Percentiles rank a stretch among this genome's conserved stretches.
These are phyloP conservation scores for Artemia sinica DNA, from an alignment of 2,888 invertebrate genomes.

Conservation along the genomic window DNA sequence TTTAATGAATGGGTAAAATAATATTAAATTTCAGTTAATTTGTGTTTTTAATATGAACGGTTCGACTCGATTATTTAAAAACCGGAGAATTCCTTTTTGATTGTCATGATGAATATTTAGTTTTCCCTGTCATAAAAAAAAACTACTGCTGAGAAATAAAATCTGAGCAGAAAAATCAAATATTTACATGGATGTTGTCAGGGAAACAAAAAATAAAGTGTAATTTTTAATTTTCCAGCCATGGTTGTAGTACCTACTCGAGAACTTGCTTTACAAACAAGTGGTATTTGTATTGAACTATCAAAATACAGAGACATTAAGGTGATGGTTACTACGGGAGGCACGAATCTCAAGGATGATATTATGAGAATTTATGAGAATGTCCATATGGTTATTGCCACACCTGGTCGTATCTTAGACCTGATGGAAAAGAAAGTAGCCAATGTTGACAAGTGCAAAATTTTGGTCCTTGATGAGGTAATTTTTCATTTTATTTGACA, in stretches of 20 bases:
- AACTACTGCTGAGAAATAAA: background rate
- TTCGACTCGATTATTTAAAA: background rate
- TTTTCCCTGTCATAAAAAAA: conserved; percentile 7
- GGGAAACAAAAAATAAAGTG: background rate
- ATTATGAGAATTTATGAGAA: conserved; percentile 98
- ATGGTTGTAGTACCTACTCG: conserved; percentile 95
- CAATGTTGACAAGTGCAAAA: conserved; percentile 86
- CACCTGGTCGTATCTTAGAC: conserved; percentile 97
- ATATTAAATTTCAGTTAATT: too few species aligned
- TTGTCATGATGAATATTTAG: background rate
- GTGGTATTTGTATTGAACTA: conserved; percentile 97
- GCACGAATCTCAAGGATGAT: conserved; percentile 91
- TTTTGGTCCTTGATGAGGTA: conserved; percentile 85
- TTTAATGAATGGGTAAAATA: too few species aligned
- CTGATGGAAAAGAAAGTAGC: conserved; percentile 94
- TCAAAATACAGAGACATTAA: conserved; percentile 92
- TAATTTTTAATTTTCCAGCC: conserved; percentile 38
- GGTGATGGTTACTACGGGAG: conserved; percentile 99
- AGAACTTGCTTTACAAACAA: conserved; percentile 95
- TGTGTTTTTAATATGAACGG: background rate
- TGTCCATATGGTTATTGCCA: conserved; percentile 97
- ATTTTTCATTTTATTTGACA: conserved; percentile 16
- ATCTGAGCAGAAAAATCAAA: background rate
- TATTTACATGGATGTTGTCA: background rate
- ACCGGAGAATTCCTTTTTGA: background rate